Percentiles rank a stretch among this genome's conserved stretches.
Conservation (phyloP, 2,797 vertebrate genomes). For the Mallotus villosus region DNA sequence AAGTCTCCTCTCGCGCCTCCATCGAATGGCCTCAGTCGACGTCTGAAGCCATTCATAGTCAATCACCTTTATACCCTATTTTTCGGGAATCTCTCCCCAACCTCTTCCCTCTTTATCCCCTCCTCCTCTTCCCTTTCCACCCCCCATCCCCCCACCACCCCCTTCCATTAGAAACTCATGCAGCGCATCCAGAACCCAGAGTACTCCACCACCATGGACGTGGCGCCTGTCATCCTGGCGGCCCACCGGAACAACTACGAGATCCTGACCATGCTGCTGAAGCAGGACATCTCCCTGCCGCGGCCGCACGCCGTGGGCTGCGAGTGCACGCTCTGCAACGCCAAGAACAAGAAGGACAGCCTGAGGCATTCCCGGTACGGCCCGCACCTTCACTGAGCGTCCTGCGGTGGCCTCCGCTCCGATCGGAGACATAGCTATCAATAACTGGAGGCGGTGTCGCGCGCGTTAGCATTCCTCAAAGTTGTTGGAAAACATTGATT, state of each 20-base stretch:
- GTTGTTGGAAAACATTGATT: conserved; percentile 13
- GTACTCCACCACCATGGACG: conserved; percentile 98
- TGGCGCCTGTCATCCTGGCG: conserved; percentile 97
- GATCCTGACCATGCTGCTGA: conserved; percentile 97
- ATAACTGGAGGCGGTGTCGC: conserved; percentile 25
- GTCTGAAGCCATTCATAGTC: too few species aligned
- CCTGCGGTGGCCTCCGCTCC: too few species aligned
- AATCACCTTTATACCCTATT: not conserved
- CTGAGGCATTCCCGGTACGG: conserved; percentile 92
- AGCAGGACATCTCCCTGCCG: conserved; percentile 96
- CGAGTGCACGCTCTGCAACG: conserved; percentile 95
- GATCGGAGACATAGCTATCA: conserved; percentile 19
- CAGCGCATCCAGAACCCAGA: conserved; percentile 97
- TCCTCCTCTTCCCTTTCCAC: conserved; percentile 13
- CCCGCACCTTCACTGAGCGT: too few species aligned
- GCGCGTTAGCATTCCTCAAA: not conserved
- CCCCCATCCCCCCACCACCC: not conserved
- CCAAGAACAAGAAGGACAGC: conserved; percentile 99
- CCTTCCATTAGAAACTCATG: conserved; percentile 89
- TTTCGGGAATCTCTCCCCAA: not conserved
- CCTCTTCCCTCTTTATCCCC: not conserved
- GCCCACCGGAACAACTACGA: conserved; percentile 99
- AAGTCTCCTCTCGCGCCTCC: conserved; percentile 57
- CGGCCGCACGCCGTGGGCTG: conserved; percentile 98
- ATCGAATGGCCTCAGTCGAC: not conserved